Percentiles rank a stretch among this genome's conserved stretches.
Conservation (phyloP, 2,797 vertebrate species). For the Rhyacichthys aspro region DNA sequence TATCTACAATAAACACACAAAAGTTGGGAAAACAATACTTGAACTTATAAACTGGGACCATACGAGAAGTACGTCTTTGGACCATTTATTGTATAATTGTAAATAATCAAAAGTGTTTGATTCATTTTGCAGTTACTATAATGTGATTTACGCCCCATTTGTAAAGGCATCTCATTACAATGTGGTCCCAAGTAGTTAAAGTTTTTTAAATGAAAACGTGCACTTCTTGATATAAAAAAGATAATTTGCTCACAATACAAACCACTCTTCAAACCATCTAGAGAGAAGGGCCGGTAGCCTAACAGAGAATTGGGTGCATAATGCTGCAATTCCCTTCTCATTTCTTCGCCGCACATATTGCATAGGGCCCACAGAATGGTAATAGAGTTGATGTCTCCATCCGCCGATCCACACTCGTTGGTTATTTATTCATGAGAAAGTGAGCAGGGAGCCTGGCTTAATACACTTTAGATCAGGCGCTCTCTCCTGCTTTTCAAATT, state of each 20-base stretch:
- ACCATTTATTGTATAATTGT: too few species aligned
- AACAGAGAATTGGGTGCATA: slow-evolving; percentile 56
- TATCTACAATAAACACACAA: too few species aligned
- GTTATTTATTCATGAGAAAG: slow-evolving; percentile 78
- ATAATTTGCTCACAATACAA: slow-evolving; percentile 45
- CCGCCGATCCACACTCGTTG: slow-evolving; percentile 58
- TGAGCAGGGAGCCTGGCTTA: slow-evolving; percentile 57
- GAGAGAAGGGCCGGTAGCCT: slow-evolving; percentile 45
- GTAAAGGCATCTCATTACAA: too few species aligned
- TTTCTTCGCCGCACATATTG: slow-evolving; percentile 57
- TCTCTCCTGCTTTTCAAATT: slow-evolving; percentile 53
- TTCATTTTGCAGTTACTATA: too few species aligned
- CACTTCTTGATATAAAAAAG: slow-evolving; percentile 23
- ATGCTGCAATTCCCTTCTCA: slow-evolving; percentile 66
- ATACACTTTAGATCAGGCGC: slow-evolving; percentile 60
- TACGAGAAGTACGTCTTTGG: too few species aligned
- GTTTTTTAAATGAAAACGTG: too few species aligned
- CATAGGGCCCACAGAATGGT: slow-evolving; percentile 49
- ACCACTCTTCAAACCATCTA: slow-evolving; percentile 36
- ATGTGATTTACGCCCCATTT: too few species aligned
- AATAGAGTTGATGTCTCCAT: slow-evolving; percentile 71
- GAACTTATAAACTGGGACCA: too few species aligned
- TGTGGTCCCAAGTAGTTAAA: too few species aligned
- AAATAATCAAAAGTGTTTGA: too few species aligned
- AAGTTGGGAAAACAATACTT: too few species aligned